These are phyloP conservation scores for Burhinus bistriatus DNA, from an alignment of 2,113 vertebrate species.

Conservation along the genomic window DNA sequence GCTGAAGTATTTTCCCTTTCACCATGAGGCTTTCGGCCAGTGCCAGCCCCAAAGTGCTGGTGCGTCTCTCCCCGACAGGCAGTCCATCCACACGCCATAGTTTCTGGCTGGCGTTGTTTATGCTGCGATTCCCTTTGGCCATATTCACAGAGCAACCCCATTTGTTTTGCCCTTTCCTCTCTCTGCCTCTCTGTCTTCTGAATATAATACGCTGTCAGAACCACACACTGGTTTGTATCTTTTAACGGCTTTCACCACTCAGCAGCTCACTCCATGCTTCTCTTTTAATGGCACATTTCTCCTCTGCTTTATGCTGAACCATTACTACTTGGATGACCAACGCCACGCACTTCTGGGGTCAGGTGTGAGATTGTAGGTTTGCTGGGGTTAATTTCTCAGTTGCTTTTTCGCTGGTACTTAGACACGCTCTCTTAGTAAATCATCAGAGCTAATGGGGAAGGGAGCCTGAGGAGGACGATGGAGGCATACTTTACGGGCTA, in stretches of 20 bases:
- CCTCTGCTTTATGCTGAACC: not conserved
- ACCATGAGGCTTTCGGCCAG: not conserved
- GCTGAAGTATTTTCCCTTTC: not conserved
- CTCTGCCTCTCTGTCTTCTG: not conserved
- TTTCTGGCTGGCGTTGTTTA: not conserved
- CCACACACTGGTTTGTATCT: not conserved
- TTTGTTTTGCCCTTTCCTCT: not conserved
- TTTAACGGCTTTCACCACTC: not conserved
- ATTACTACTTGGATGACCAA: not conserved
- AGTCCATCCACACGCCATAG: not conserved
- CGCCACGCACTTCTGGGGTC: not conserved
- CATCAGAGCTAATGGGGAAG: not conserved
- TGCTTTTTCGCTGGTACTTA: not conserved
- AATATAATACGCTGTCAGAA: not conserved
- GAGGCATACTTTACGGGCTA: not conserved
- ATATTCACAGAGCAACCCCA: not conserved
- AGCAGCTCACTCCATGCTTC: not conserved
- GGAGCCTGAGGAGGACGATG: not conserved
- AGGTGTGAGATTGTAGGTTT: not conserved
- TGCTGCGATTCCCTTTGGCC: not conserved
- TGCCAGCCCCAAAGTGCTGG: not conserved
- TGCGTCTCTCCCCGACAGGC: not conserved
- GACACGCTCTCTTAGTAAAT: not conserved
- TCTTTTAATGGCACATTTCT: not conserved
- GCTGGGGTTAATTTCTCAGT: not conserved